Conservation (phyloP, 2,888 invertebrate genomes). For the Stenchaetothrips biformis region DNA sequence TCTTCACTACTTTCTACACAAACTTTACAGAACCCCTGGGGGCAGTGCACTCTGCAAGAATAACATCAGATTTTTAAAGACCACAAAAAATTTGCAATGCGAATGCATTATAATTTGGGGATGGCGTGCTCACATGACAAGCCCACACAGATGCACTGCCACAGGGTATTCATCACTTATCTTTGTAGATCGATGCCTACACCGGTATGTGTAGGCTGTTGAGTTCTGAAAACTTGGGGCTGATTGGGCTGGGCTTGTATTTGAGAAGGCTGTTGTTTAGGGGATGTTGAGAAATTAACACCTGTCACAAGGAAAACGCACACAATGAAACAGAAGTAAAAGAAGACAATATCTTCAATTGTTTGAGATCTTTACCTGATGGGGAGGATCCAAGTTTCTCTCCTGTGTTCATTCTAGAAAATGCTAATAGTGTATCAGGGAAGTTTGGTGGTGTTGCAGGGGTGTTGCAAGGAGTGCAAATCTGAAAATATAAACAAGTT, state of each 20-base stretch:
- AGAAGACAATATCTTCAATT: not conserved
- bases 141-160: not conserved
- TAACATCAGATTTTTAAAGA: not conserved
- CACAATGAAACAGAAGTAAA: not conserved
- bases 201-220: not conserved
- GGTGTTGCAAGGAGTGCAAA: conserved; percentile 78
- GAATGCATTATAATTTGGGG: not conserved
- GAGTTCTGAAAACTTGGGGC: conserved; percentile 1
- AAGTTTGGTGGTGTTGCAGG: conserved; percentile 93
- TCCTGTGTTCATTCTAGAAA: conserved; percentile 77
- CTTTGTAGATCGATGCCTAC: conserved; percentile 6
- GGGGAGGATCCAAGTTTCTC: conserved; percentile 39
- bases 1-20: conserved; percentile 9
- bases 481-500: conserved; percentile 42
- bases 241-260: conserved; percentile 8
- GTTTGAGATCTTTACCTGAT: conserved; percentile 26
- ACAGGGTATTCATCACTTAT: not conserved
- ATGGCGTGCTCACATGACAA: too few relatives aligned
- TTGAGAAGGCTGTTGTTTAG: not conserved
- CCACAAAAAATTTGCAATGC: not conserved
- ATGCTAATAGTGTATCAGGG: conserved; percentile 82
- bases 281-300: conserved; percentile 20
- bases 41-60: conserved; percentile 10
- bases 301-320: not conserved
- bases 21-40: not conserved